Percentiles rank a stretch among this genome's conserved stretches.
Conservation (phyloP, 1,140 invertebrate genomes). For the Physella acuta region DNA sequence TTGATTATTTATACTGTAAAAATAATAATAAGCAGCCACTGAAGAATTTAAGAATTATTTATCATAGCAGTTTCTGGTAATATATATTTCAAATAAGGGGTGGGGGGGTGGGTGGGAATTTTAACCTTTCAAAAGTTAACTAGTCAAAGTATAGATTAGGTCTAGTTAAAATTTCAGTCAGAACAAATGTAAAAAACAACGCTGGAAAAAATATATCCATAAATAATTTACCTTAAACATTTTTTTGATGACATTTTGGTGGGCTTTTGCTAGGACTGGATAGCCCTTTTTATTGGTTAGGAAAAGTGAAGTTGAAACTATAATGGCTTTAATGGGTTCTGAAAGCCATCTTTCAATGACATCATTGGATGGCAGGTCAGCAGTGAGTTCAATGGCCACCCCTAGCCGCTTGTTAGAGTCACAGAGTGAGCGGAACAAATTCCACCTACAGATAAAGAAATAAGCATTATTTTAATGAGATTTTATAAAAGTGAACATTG, state of each 20-base stretch:
- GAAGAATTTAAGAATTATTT: too few species aligned
- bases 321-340: conserved; percentile 84
- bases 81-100: too few species aligned
- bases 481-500: neutral
- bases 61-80: too few species aligned
- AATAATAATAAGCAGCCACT: too few species aligned
- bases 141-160: too few species aligned
- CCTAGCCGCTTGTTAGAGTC: conserved; percentile 76
- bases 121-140: too few species aligned
- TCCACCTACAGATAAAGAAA: conserved; percentile 71
- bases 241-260: conserved; percentile 74
- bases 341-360: conserved; percentile 84
- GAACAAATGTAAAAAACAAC: too few species aligned
- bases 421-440: conserved; percentile 75
- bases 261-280: conserved; percentile 82
- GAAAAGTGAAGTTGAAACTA: conserved; percentile 81
- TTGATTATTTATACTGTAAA: too few species aligned
- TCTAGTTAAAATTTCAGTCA: too few species aligned
- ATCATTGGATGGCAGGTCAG: conserved; percentile 69
- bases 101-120: too few species aligned
- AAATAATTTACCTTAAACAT: conserved; percentile 50
- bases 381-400: conserved; percentile 69
- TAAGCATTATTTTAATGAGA: neutral
- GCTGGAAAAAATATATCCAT: too few species aligned
- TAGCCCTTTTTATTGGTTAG: conserved; percentile 73